A percentile compares a stretch with the other conserved stretches of the same genome.
Evolutionary conservation across 2,113 vertebrate genomes (phyloP).

Genomic region (Pachypanchax playfairii): DNA sequence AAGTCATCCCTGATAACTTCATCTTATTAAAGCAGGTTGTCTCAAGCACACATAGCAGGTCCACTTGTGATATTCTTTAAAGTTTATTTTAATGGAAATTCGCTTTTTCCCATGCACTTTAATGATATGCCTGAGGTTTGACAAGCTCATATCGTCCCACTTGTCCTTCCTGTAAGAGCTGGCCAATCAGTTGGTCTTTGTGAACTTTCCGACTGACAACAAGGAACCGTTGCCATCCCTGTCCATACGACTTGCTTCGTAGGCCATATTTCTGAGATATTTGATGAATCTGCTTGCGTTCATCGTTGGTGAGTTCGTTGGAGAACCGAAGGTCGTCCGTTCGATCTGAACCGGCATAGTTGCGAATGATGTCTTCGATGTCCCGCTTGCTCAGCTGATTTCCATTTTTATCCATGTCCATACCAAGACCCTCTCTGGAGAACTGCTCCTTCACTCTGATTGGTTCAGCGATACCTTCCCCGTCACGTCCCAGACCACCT

Average conservation of each 20-base stretch:
- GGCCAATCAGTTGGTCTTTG: constrained; percentile 91
- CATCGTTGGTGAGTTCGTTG: constrained; percentile 92
- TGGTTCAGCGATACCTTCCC: constrained; percentile 93
- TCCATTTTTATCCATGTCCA: constrained; percentile 83
- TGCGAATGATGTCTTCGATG: constrained; percentile 93
- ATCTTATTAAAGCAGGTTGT: constrained; percentile 46
- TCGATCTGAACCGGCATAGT: constrained; percentile 90
- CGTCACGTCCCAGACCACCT: constrained; percentile 90
- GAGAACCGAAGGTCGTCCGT: constrained; percentile 96
- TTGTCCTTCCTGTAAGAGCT: constrained; percentile 94
- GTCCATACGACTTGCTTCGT: constrained; percentile 94
- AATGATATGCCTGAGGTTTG: constrained; percentile 87
- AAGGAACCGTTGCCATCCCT: constrained; percentile 88
- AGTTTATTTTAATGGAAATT: constrained; percentile 23
- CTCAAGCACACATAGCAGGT: constrained; percentile 32
- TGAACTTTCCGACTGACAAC: constrained; percentile 92
- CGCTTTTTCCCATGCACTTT: constrained; percentile 50
- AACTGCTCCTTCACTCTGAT: constrained; percentile 96
- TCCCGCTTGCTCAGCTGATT: constrained; percentile 90
- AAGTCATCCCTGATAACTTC: constrained; percentile 50
- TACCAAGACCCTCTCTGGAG: constrained; percentile 91
- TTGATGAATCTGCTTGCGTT: constrained; percentile 95
- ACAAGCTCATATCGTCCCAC: constrained; percentile 94
- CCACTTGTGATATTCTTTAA: constrained; percentile 46
- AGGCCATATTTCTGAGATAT: constrained; percentile 92